phyloP scores from a whole-genome alignment of 2,797 vertebrate genomes.

The Parambassis ranga region DNA sequence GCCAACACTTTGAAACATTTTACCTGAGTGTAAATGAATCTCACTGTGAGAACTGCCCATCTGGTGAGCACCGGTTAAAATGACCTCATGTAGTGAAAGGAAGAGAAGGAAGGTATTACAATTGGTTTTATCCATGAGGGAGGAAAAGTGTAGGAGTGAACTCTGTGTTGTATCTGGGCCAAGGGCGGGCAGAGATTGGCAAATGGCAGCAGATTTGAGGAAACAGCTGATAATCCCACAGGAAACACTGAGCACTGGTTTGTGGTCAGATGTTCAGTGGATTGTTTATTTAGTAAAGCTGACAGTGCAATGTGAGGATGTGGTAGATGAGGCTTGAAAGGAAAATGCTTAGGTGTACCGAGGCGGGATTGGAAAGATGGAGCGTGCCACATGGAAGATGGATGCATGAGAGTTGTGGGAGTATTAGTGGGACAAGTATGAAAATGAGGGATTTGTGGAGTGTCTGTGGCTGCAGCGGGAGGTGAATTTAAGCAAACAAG shows the following conservation, averaged over 20 bases:
- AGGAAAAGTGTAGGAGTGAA: conserved; percentile 48
- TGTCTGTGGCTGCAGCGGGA: background rate
- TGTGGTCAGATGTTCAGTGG: conserved; percentile 50
- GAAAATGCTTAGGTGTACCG: conserved; percentile 54
- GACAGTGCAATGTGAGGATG: conserved; percentile 55
- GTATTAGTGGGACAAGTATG: conserved; percentile 17
- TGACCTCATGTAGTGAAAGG: conserved; percentile 20
- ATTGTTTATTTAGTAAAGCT: conserved; percentile 50
- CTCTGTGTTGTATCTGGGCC: conserved; percentile 27
- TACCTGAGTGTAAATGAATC: conserved; percentile 1
- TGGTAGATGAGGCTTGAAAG: conserved; percentile 47
- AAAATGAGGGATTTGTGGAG: conserved; percentile 27
- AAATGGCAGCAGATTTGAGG: conserved; percentile 50
- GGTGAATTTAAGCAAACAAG: background rate
- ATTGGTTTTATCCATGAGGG: conserved; percentile 23
- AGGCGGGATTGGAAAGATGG: conserved; percentile 25
- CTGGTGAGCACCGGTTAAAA: conserved; percentile 18
- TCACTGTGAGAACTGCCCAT: background rate
- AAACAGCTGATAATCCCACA: conserved; percentile 70
- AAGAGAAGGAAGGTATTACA: conserved; percentile 46
- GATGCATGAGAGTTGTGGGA: conserved; percentile 5
- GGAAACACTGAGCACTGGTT: conserved; percentile 57
- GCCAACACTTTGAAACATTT: conserved; percentile 14
- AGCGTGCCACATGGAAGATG: conserved; percentile 6
- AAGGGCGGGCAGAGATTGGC: conserved; percentile 42